Percentiles rank a stretch among this genome's conserved stretches.
Conservation (phyloP, 2,113 vertebrate genomes). For the Fulica atra region DNA sequence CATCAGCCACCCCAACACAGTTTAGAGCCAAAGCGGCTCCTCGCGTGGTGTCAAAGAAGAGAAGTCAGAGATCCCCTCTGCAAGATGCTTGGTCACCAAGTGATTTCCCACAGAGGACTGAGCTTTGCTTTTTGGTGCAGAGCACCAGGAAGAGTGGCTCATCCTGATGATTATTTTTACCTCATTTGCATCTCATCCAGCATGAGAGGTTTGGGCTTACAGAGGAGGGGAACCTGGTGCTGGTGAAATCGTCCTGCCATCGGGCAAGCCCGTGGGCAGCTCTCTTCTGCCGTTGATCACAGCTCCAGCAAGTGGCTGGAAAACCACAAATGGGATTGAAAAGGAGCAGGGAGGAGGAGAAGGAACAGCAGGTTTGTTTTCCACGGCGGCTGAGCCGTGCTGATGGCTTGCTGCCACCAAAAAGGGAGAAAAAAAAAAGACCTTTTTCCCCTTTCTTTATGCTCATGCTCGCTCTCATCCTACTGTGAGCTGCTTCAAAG, state of each 20-base stretch:
- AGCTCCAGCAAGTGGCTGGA: neutral
- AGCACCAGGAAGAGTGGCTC: neutral
- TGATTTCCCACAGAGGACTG: neutral
- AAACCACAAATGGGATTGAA: neutral
- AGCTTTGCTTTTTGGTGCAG: rapidly evolving
- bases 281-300: neutral
- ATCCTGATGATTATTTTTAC: neutral
- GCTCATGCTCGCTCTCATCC: neutral
- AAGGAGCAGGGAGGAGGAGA: neutral
- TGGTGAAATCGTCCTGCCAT: rapidly evolving
- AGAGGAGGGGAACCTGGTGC: neutral
- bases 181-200: neutral
- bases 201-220: rapidly evolving
- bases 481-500: neutral
- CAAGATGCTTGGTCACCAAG: neutral
- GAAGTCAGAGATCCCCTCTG: neutral
- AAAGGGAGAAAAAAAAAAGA: neutral
- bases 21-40: neutral
- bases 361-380: slow-evolving; percentile 34
- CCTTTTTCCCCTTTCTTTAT: slow-evolving; percentile 6
- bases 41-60: neutral
- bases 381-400: neutral
- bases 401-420: slow-evolving; percentile 32
- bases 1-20: rapidly evolving
- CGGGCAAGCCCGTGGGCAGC: rapidly evolving